A percentile compares a stretch with the other conserved stretches of the same genome.
These are phyloP conservation scores for Trachelipus rathkii DNA, from an alignment of 1,140 invertebrate genomes.

Conservation along the genomic window DNA sequence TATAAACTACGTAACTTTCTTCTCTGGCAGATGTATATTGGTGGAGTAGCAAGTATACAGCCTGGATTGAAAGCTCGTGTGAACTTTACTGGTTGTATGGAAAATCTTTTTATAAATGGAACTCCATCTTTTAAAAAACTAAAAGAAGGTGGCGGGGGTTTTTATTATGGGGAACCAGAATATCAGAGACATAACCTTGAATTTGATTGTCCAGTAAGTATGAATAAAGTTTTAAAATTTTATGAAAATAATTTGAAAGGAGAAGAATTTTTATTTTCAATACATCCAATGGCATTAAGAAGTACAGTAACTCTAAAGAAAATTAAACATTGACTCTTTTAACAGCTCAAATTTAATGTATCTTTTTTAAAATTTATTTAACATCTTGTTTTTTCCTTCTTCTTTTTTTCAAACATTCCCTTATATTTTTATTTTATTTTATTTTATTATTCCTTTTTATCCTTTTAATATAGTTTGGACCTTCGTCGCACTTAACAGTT, in stretches of 20 bases:
- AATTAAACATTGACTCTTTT: too few relatives aligned
- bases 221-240: too few relatives aligned
- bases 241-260: too few relatives aligned
- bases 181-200: slow-evolving; percentile 68
- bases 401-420: too few relatives aligned
- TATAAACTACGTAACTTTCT: background rate
- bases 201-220: slow-evolving; percentile 68
- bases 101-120: slow-evolving; percentile 88
- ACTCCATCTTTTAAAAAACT: slow-evolving; percentile 80
- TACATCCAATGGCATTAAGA: too few relatives aligned
- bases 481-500: slow-evolving; percentile 60
- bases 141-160: slow-evolving; percentile 50
- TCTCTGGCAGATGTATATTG: slow-evolving; percentile 69
- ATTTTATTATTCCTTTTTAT: slow-evolving; percentile 30
- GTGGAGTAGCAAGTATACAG: slow-evolving; percentile 79
- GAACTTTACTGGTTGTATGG: slow-evolving; percentile 94
- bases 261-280: too few relatives aligned
- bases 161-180: slow-evolving; percentile 56
- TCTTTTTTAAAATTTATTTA: too few relatives aligned
- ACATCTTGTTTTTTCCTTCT: too few relatives aligned
- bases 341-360: too few relatives aligned
- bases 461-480: slow-evolving; percentile 55
- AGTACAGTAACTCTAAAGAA: too few relatives aligned
- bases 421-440: slow-evolving; percentile 11
- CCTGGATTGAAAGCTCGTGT: slow-evolving; percentile 75